Conservation (phyloP, 1,140 invertebrate species). For the Glossosoma conforme region DNA sequence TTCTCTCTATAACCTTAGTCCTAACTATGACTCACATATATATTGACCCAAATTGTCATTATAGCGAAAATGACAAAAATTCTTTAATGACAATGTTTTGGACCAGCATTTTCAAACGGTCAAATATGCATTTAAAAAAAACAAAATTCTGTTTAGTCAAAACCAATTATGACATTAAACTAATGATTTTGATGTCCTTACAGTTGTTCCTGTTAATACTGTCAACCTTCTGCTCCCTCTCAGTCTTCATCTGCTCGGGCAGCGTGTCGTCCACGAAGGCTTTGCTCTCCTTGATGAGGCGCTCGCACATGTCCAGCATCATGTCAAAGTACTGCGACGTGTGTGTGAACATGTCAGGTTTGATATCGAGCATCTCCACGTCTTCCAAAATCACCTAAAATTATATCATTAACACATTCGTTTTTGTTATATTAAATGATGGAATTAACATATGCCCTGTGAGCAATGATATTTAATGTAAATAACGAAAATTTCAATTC, state of each 20-base stretch:
- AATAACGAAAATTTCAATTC: too few relatives aligned
- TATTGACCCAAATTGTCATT: too few relatives aligned
- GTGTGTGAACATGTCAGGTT: constrained; percentile 90
- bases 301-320: constrained; percentile 84
- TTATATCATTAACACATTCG: constrained; percentile 34
- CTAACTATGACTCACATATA: too few relatives aligned
- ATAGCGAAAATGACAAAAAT: too few relatives aligned
- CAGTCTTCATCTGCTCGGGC: constrained; percentile 88
- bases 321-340: constrained; percentile 97
- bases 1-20: too few relatives aligned
- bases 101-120: too few relatives aligned
- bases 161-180: too few relatives aligned
- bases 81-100: too few relatives aligned
- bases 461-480: neutral
- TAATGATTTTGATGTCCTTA: constrained; percentile 44
- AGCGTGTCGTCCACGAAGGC: constrained; percentile 98
- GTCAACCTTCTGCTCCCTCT: constrained; percentile 85
- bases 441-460: neutral
- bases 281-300: constrained; percentile 79
- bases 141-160: too few relatives aligned
- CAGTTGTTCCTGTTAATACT: constrained; percentile 83
- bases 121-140: too few relatives aligned
- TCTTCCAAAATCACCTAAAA: constrained; percentile 88
- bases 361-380: constrained; percentile 84
- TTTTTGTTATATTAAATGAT: too few relatives aligned